These are phyloP conservation scores for Zophobas morio DNA, from an alignment of 1,140 invertebrate species.

Conservation along the genomic window DNA sequence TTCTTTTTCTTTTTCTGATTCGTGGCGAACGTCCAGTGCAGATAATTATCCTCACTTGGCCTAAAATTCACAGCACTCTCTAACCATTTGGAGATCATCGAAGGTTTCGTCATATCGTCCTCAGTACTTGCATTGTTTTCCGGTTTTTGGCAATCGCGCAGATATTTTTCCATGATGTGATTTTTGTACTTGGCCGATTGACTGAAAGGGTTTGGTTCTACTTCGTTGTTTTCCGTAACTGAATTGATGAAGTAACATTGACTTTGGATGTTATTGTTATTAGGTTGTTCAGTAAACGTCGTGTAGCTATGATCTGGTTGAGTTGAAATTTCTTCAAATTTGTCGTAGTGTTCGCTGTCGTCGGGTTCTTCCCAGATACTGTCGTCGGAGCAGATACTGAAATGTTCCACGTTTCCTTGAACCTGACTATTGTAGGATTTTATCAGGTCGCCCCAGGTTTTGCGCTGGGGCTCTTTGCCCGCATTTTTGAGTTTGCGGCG, in stretches of 20 bases:
- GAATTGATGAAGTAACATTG: conserved; percentile 67
- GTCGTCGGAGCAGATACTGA: conserved; percentile 81
- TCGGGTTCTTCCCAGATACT: conserved; percentile 80
- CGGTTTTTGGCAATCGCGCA: conserved; percentile 64
- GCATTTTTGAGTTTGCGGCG: conserved; percentile 81
- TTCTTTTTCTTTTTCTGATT: conserved; percentile 57
- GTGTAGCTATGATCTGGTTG: conserved; percentile 60
- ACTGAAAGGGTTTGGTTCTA: conserved; percentile 58
- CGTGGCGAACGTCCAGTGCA: conserved; percentile 70
- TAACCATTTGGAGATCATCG: conserved; percentile 77
- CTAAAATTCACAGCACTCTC: conserved; percentile 78
- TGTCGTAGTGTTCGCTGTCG: conserved; percentile 39
- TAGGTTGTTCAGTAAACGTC: conserved; percentile 35
- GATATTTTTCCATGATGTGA: conserved; percentile 74
- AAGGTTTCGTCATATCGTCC: conserved; percentile 67
- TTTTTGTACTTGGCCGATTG: conserved; percentile 69
- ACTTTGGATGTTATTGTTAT: conserved; percentile 48
- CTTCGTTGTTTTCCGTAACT: conserved; percentile 63
- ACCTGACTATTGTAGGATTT: conserved; percentile 81
- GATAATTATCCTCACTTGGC: conserved; percentile 77
- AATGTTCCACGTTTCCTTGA: conserved; percentile 81
- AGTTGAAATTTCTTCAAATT: conserved; percentile 44
- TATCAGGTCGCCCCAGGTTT: conserved; percentile 80
- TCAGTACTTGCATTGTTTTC: conserved; percentile 56
- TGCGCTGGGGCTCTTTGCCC: conserved; percentile 74